These are phyloP conservation scores for Arbacia lixula DNA, from an alignment of 53 echinoderm and acorn worm genomes.

Conservation along the genomic window DNA sequence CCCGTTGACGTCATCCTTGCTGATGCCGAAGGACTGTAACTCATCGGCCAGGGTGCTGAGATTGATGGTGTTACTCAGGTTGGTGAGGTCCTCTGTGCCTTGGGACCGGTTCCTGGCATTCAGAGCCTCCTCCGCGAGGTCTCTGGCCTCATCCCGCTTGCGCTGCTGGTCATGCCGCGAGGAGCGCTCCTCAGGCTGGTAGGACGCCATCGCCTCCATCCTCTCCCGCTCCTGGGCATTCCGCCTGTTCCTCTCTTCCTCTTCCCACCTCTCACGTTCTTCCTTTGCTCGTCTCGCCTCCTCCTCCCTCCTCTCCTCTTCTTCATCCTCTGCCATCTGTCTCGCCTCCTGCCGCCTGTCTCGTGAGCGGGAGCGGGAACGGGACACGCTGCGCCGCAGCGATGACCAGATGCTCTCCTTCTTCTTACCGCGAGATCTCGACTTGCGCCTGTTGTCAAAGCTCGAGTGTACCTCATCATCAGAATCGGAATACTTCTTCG, in stretches of 20 bases:
- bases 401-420: slow-evolving; percentile 52
- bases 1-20: slow-evolving; percentile 3
- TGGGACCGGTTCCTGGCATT: background rate
- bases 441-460: slow-evolving; percentile 65
- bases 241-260: slow-evolving; percentile 59
- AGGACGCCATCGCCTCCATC: slow-evolving; percentile 28
- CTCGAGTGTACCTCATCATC: slow-evolving; percentile 66
- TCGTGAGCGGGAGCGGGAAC: slow-evolving; percentile 67
- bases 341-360: slow-evolving; percentile 69
- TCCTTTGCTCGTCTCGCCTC: slow-evolving; percentile 49
- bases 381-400: slow-evolving; percentile 44
- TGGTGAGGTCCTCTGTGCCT: slow-evolving; percentile 30
- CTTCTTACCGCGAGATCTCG: slow-evolving; percentile 62
- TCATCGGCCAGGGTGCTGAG: slow-evolving; percentile 35
- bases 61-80: slow-evolving; percentile 38
- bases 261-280: slow-evolving; percentile 68
- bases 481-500: slow-evolving; percentile 65
- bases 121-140: slow-evolving; percentile 10
- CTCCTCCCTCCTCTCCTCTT: slow-evolving; percentile 68
- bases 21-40: slow-evolving; percentile 1
- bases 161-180: slow-evolving; percentile 22
- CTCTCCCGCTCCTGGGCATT: slow-evolving; percentile 16
- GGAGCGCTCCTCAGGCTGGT: slow-evolving; percentile 4
- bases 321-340: slow-evolving; percentile 64
- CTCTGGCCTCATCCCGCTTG: slow-evolving; percentile 32